These are phyloP conservation scores for Leistus spinibarbis DNA, from an alignment of 2,888 invertebrate genomes.

Conservation along the genomic window DNA sequence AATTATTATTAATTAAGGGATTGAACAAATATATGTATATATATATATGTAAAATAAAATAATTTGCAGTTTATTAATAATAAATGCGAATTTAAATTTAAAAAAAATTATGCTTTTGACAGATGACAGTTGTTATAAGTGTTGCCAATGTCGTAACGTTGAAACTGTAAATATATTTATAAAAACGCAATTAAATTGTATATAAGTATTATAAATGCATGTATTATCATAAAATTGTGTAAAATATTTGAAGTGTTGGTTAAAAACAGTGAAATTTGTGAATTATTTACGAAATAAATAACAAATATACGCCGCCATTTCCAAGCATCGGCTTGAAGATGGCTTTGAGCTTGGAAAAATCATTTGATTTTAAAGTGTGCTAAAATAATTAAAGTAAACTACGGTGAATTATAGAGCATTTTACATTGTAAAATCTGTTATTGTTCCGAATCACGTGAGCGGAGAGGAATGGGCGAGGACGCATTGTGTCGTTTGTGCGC, in stretches of 20 bases:
- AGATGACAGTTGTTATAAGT: not conserved
- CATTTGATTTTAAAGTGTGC: constrained; percentile 19
- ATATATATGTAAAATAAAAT: not conserved
- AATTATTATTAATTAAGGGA: not conserved
- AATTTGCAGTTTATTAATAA: not conserved
- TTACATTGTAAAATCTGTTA: not conserved
- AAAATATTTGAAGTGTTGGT: not conserved
- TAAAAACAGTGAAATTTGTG: not conserved
- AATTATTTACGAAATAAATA: not conserved
- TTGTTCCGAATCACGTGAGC: constrained; percentile 6
- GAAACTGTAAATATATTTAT: not conserved
- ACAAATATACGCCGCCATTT: constrained; percentile 35
- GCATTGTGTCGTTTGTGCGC: constrained; percentile 55
- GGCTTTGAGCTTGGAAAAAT: constrained; percentile 30
- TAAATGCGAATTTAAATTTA: not conserved
- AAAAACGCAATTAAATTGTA: not conserved
- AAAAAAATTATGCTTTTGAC: too few relatives aligned
- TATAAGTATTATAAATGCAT: not conserved
- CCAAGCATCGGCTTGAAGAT: constrained; percentile 25
- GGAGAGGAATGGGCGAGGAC: constrained; percentile 38
- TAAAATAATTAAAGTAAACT: constrained; percentile 10
- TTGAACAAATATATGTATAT: too few relatives aligned
- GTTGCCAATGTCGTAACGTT: not conserved
- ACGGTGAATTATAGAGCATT: not conserved
- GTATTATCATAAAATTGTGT: not conserved